These are phyloP conservation scores for Sturnira hondurensis DNA, from an alignment of 2,113 vertebrate species.

Conservation along the genomic window DNA sequence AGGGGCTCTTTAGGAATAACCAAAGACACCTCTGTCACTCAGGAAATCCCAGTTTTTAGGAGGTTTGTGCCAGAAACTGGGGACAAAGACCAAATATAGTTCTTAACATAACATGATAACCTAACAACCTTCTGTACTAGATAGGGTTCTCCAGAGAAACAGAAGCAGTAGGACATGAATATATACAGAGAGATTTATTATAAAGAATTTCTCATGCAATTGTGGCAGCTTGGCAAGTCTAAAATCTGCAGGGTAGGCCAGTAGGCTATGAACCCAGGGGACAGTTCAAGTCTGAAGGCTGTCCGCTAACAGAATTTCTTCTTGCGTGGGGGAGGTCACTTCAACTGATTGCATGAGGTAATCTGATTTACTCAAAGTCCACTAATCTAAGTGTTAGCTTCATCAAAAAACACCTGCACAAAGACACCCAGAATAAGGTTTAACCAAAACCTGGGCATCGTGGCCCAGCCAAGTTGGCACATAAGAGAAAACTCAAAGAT, in stretches of 20 bases:
- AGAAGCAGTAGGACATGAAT: background rate
- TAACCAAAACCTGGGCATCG: too few relatives aligned
- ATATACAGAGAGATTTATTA: background rate
- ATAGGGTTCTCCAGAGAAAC: background rate
- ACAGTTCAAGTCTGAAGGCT: background rate
- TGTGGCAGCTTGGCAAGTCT: background rate
- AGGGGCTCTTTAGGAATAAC: background rate
- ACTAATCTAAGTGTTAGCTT: background rate
- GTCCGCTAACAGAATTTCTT: background rate
- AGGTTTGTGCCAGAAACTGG: too few relatives aligned
- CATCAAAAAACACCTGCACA: too few relatives aligned
- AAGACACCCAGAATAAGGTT: too few relatives aligned
- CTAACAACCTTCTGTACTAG: background rate
- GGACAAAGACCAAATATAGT: background rate
- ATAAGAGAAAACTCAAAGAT: background rate
- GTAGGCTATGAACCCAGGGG: background rate
- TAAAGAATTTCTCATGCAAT: background rate
- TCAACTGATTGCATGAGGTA: background rate
- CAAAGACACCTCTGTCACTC: background rate
- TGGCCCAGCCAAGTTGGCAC: background rate
- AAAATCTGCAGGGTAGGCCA: background rate
- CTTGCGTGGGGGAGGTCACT: background rate
- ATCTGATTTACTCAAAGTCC: background rate
- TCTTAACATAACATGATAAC: background rate
- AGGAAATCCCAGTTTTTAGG: background rate